Conservation (phyloP, 2,888 invertebrate species). For the Drosophila aldrichi region DNA sequence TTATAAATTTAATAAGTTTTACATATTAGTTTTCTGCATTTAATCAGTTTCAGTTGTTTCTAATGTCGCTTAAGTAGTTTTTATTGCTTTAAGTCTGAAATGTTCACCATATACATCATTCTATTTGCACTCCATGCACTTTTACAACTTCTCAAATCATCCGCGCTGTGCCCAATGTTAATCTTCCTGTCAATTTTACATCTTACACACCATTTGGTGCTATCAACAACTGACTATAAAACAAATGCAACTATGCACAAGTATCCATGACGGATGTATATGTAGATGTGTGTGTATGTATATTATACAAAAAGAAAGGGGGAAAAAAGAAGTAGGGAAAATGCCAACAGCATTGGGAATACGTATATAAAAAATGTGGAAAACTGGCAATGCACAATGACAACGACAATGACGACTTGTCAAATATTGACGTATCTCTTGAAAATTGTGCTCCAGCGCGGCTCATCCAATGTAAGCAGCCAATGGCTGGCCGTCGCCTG, state of each 20-base stretch:
- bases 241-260: conserved; percentile 68
- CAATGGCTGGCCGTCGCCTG: conserved; percentile 50
- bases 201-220: conserved; percentile 59
- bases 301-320: background rate
- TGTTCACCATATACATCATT: too few relatives aligned
- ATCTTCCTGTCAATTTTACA: conserved; percentile 32
- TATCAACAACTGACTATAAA: conserved; percentile 43
- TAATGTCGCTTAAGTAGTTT: too few relatives aligned
- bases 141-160: conserved; percentile 14
- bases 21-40: too few relatives aligned
- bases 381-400: conserved; percentile 58
- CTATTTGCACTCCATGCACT: background rate
- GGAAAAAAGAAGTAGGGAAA: conserved; percentile 17
- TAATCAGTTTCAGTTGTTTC: too few relatives aligned
- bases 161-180: conserved; percentile 35
- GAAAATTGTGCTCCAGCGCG: conserved; percentile 81
- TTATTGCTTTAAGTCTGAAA: too few relatives aligned
- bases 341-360: conserved; percentile 9
- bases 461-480: conserved; percentile 82
- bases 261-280: conserved; percentile 48
- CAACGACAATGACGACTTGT: conserved; percentile 81
- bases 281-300: background rate
- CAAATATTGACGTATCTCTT: conserved; percentile 83
- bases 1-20: too few relatives aligned
- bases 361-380: conserved; percentile 26